These are phyloP conservation scores for Sparus aurata DNA, from an alignment of 2,797 vertebrate species.

Conservation along the genomic window DNA sequence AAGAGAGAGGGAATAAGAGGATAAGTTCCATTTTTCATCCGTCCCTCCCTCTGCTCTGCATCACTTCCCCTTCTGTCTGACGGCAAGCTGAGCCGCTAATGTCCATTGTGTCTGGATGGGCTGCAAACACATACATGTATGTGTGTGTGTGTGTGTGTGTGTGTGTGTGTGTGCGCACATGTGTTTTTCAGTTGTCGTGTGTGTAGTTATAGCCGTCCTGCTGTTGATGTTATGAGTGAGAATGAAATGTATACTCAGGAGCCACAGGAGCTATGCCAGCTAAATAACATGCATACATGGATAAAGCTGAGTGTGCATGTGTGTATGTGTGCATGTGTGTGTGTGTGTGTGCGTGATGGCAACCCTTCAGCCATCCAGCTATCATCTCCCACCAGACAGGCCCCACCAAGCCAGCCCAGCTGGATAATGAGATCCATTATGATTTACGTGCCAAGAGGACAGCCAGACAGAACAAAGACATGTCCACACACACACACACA, in stretches of 20 bases:
- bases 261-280: constrained; percentile 42
- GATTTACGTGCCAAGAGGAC: constrained; percentile 81
- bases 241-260: constrained; percentile 54
- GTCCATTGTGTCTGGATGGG: constrained; percentile 85
- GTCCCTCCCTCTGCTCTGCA: constrained; percentile 76
- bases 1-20: constrained; percentile 51
- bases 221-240: constrained; percentile 34
- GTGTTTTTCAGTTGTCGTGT: too few species aligned
- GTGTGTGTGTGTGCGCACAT: background rate
- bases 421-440: constrained; percentile 86
- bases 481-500: constrained; percentile 47
- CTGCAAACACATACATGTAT: constrained; percentile 39
- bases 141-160: constrained; percentile 13
- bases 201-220: constrained; percentile 6
- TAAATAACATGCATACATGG: constrained; percentile 52
- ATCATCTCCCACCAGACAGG: constrained; percentile 82
- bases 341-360: constrained; percentile 42
- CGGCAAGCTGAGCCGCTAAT: constrained; percentile 84
- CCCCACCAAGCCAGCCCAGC: constrained; percentile 79
- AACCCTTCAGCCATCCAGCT: constrained; percentile 78
- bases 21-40: constrained; percentile 72
- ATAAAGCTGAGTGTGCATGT: constrained; percentile 44
- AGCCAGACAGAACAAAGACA: constrained; percentile 79
- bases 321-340: constrained; percentile 45
- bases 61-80: constrained; percentile 80